Evolutionary conservation across 2,113 vertebrate species (phyloP), one percentile per base, ranked within the genome.

Genomic region (Puntigrus tetrazona): DNA sequence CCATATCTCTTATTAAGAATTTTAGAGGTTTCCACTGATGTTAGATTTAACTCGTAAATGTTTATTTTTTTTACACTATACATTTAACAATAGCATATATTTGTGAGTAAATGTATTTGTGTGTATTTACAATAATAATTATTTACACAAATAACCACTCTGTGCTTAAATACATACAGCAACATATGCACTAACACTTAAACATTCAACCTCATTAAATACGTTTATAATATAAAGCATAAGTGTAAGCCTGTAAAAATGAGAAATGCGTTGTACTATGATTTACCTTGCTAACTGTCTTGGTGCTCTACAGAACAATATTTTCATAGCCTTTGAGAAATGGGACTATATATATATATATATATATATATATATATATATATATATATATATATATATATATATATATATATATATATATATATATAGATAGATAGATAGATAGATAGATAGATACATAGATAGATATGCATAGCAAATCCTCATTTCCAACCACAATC

Each of bases 61-160:
- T 50, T 20, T 34, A 52, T 52, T 34, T 69, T 61, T 77, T 36
- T 22, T n/a, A 43, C 25, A 52, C 22, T 45, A 77, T 65, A 77
- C 82, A 50, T 84, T 76, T 61, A 47, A 84, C 25, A 27, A 50
- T 47, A 72, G 61, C 14, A 18, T 77, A 55, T 86, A 29, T 76
- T 36, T 52, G 34, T 47, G 72, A 74, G 5, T 81, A 55, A 70
- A 43, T 7, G 38, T 65, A 75, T 67, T 84, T 1, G 50, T 7
- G 16, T 61, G 59, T 47, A 70, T 78, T 59, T 78, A 78, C 75
- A 78, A 78, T 57, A 77, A 16, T 78, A 78, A 36, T 47, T 20
- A 38, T 29, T 38, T 75, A 59, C 41, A 84, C 55, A 61, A 77
- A 31, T 38, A 43, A 25, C 29, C 34, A 70, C 34, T 20, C 14